A percentile compares a stretch with the other conserved stretches of the same genome.
phyloP scores from a whole-genome alignment of 2,888 invertebrate species.

The Epistrophe eligans region DNA sequence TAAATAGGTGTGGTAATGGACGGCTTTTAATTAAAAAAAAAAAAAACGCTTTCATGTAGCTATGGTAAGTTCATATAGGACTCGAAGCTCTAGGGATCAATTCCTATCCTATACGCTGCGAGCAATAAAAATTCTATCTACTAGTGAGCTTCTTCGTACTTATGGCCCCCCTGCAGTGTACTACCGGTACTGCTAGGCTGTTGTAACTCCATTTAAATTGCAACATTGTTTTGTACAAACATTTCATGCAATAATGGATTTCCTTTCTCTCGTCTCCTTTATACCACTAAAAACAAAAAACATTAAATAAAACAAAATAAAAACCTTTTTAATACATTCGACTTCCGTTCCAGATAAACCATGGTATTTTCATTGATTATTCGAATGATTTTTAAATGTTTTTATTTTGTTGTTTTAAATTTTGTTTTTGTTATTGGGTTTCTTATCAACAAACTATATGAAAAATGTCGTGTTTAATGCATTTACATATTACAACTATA shows the following conservation, averaged over 20 bases:
- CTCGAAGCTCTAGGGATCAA: no score
- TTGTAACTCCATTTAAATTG: background rate
- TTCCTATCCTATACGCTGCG: no score
- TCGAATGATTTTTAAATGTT: slow-evolving; percentile 53
- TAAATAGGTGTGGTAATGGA: no score
- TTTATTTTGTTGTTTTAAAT: slow-evolving; percentile 15
- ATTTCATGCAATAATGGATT: slow-evolving; percentile 1
- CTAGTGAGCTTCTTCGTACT: background rate
- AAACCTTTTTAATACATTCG: slow-evolving; percentile 55
- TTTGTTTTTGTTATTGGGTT: background rate
- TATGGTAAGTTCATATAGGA: no score
- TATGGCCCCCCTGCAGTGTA: background rate
- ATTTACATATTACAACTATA: no score
- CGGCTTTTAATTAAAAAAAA: no score
- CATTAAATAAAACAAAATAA: background rate
- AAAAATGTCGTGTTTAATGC: no score
- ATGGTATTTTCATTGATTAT: slow-evolving; percentile 43
- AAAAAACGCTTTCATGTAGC: no score
- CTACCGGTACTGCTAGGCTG: background rate
- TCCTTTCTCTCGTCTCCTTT: background rate
- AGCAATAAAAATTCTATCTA: no score
- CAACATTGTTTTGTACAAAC: background rate
- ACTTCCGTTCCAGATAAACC: slow-evolving; percentile 68
- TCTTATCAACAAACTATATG: slow-evolving; percentile 11
- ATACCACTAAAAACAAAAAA: no score